Evolutionary conservation across 1,140 invertebrate genomes (phyloP).

Genomic region (Macrobrachium nipponense): DNA sequence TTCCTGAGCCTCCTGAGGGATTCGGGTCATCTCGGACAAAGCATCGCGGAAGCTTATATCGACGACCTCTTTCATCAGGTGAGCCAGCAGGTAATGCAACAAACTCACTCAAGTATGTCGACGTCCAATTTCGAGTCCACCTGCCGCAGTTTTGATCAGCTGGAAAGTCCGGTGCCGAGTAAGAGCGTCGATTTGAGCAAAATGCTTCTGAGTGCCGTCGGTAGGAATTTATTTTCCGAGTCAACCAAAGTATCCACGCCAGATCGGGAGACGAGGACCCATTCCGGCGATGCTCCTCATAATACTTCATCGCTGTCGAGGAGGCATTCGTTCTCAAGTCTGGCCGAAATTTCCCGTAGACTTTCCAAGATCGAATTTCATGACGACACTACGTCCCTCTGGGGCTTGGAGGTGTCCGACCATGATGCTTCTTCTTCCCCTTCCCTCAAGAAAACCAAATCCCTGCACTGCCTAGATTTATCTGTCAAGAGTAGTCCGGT

Average conservation of each 20-base stretch:
- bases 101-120: conserved; percentile 31
- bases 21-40: no score
- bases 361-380: conserved; percentile 18
- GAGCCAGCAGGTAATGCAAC: not conserved
- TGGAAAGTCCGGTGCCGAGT: not conserved
- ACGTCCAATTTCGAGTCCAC: conserved; percentile 14
- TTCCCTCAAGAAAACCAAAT: conserved; percentile 47
- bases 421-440: not conserved
- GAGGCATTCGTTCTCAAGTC: conserved; percentile 57
- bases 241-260: conserved; percentile 41
- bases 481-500: not conserved
- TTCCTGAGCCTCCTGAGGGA: not conserved
- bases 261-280: not conserved
- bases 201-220: conserved; percentile 45
- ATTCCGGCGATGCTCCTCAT: not conserved
- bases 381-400: conserved; percentile 36
- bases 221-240: conserved; percentile 49
- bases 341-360: conserved; percentile 58
- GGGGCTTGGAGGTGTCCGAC: conserved; percentile 30
- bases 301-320: conserved; percentile 22
- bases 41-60: conserved; percentile 1
- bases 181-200: conserved; percentile 36
- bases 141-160: not conserved
- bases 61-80: conserved; percentile 26
- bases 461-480: conserved; percentile 31